phyloP scores from a whole-genome alignment of 2,888 invertebrate species.

The Deilephila elpenor region DNA sequence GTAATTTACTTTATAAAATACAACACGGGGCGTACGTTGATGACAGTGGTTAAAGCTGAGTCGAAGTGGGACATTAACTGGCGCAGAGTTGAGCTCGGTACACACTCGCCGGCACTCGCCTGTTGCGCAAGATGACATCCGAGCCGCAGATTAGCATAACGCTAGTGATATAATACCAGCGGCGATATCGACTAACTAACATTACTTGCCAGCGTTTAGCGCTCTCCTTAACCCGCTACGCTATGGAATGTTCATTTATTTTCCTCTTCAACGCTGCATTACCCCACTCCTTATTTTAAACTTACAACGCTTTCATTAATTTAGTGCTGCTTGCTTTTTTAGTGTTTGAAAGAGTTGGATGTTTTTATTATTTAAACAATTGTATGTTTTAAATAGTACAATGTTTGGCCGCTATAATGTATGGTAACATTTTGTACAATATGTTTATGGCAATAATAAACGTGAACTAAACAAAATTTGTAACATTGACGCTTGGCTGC shows the following conservation, averaged over 20 bases:
- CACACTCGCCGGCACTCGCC: conserved; percentile 71
- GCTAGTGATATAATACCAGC: conserved; percentile 58
- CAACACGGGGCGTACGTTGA: conserved; percentile 47
- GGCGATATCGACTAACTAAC: conserved; percentile 38
- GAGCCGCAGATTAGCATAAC: conserved; percentile 79
- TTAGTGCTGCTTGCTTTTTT: neutral
- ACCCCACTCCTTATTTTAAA: neutral
- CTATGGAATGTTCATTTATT: neutral
- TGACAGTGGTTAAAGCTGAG: conserved; percentile 57
- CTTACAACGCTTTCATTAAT: no score
- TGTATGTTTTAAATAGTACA: neutral
- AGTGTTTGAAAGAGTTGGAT: neutral
- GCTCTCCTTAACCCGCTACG: neutral
- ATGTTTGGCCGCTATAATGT: neutral
- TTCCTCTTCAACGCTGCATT: neutral
- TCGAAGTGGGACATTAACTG: conserved; percentile 65
- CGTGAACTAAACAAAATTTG: conserved; percentile 31
- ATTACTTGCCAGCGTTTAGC: neutral
- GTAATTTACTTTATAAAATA: conserved; percentile 52
- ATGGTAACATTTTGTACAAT: conserved; percentile 4
- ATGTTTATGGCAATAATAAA: conserved; percentile 32
- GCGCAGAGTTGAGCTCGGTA: conserved; percentile 69
- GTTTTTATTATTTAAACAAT: neutral
- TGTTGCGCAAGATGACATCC: conserved; percentile 83
- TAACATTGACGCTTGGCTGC: conserved; percentile 32